Evolutionary conservation across 1,140 invertebrate genomes (phyloP).

Genomic region (Bombus terrestris): DNA sequence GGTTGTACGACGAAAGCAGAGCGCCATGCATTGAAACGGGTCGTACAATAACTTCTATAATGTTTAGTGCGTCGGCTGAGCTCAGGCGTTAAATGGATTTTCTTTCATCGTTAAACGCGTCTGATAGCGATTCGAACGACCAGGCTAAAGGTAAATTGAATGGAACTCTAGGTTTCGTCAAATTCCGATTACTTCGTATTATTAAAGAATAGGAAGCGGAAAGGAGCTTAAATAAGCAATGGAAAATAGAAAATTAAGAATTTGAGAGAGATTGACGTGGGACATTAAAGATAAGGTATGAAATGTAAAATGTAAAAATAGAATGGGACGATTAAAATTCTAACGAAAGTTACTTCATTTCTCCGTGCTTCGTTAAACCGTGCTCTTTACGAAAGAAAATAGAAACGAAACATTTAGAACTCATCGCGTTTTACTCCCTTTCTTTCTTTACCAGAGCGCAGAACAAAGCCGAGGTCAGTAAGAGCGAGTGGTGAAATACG

Average conservation of each 20-base stretch:
- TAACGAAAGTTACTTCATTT: background rate
- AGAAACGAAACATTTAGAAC: background rate
- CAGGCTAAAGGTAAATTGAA: background rate
- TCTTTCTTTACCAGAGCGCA: background rate
- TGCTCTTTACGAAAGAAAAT: background rate
- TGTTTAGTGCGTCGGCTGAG: background rate
- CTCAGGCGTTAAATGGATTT: background rate
- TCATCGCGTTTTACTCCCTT: background rate
- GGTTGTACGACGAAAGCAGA: background rate
- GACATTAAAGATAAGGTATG: background rate
- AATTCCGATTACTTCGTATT: background rate
- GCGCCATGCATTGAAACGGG: background rate
- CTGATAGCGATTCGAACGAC: background rate
- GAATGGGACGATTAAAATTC: background rate
- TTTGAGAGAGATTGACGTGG: background rate
- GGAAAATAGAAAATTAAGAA: too few species aligned
- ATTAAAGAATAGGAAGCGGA: background rate
- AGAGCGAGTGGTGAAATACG: conserved; percentile 9
- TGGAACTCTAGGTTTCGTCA: background rate
- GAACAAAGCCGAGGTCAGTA: background rate
- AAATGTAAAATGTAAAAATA: background rate
- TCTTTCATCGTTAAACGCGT: background rate
- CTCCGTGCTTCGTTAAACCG: background rate
- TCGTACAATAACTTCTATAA: background rate
- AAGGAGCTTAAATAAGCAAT: too few species aligned